Conservation (phyloP, 2,888 invertebrate species). For the Drosophila anceps region DNA sequence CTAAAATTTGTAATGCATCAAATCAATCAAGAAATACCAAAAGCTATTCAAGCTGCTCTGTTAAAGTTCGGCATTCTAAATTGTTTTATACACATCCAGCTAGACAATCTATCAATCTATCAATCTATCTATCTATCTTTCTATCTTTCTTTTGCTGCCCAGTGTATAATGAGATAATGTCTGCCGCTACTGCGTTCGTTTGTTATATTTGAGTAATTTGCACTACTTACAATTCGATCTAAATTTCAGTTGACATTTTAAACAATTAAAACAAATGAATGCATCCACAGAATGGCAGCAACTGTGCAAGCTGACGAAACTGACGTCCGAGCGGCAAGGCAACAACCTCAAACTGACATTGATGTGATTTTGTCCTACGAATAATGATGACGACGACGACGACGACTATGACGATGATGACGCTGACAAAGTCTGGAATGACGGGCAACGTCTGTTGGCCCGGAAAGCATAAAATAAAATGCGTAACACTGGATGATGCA, state of each 20-base stretch:
- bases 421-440: constrained; percentile 29
- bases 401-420: constrained; percentile 4
- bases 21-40: not conserved
- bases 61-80: not conserved
- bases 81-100: not conserved
- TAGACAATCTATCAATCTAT: too few species aligned
- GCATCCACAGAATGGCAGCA: constrained; percentile 40
- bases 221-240: constrained; percentile 46
- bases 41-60: too few species aligned
- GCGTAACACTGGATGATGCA: constrained; percentile 53
- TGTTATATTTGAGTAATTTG: constrained; percentile 28
- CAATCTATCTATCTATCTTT: too few species aligned
- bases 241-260: constrained; percentile 57
- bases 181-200: not conserved
- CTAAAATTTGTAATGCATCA: too few species aligned
- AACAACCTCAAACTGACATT: constrained; percentile 43
- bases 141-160: not conserved
- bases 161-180: not conserved
- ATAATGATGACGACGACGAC: constrained; percentile 20
- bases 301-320: constrained; percentile 6
- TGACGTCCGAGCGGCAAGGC: constrained; percentile 1
- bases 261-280: constrained; percentile 72
- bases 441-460: constrained; percentile 51
- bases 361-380: constrained; percentile 46
- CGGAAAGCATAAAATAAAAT: constrained; percentile 69